Evolutionary conservation across 2,113 vertebrate species (phyloP), one percentile per base, ranked within the genome.

Genomic region (Emberiza fucata): DNA sequence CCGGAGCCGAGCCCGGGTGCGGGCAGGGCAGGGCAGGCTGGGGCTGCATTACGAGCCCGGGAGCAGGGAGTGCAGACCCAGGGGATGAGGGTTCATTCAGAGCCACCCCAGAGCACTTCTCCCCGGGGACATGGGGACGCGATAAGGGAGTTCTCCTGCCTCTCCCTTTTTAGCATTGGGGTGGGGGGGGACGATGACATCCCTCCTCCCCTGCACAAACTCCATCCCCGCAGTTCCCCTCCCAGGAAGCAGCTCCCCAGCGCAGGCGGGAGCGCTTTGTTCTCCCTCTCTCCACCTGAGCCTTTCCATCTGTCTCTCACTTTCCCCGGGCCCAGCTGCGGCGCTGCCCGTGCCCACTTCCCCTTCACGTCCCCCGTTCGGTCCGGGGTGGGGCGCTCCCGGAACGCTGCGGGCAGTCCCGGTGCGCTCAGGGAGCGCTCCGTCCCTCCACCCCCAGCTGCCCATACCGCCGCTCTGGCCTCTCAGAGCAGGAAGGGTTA

Each of bases 401-500:
- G 16, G 80, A 22, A 4, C 24, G 4, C 75, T 35, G 60, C 10
- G 8, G 60, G 39, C 1, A 16, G 9, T 9, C 7, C 44, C 16
- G 16, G 44, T 14, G 17, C 10, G 18, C 23, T 9, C 31, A 5
- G 23, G 23, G 35, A 28, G 47, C 13, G 35, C 37, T 17, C 35
- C 8, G 0, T 10, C 8, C 42, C 31, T 24, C 10, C 21, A 27
- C 1, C 2, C 13, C n/a, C 53, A 5, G 37, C 7, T 29, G 21
- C 25, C 28, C 1, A 0, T 2, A 22, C 12, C 2, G 2, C 27
- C 6, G 11, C 21, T 50, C 33, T 17, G 35, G 2, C 48, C 29
- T 37, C n/a, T 12, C 17, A 27, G 23, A 39, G 53, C 57, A 29
- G 4, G 10, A 57, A 37, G 15, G 4, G 20, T 23, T 65, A 2